phyloP scores from a whole-genome alignment of 1,140 invertebrate genomes.

The Anoplolepis gracilipes region DNA sequence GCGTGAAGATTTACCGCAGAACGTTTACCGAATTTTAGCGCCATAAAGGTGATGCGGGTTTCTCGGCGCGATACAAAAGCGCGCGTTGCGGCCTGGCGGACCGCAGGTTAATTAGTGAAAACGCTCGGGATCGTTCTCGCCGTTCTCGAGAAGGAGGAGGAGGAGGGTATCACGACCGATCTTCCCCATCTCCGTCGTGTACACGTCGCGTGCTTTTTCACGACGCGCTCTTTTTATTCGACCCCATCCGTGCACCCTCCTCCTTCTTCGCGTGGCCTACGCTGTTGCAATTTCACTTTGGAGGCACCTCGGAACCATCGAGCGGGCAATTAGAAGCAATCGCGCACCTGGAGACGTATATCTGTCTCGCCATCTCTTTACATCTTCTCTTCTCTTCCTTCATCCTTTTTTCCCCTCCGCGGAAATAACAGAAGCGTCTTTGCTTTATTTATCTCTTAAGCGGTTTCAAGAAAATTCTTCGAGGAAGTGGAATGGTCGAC shows the following conservation, averaged over 20 bases:
- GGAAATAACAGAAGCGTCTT: constrained; percentile 1
- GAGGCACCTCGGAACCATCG: constrained; percentile 58
- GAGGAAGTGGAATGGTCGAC: neutral
- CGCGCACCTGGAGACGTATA: constrained; percentile 69
- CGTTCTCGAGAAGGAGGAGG: constrained; percentile 27
- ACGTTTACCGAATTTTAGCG: constrained; percentile 53
- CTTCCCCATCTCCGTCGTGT: constrained; percentile 31
- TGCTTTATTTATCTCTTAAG: constrained; percentile 51
- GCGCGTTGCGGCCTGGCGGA: neutral
- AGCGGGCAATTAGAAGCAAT: constrained; percentile 77
- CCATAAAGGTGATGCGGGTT: constrained; percentile 8
- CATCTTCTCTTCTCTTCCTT: neutral
- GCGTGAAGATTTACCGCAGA: constrained; percentile 46
- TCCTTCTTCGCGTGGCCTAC: constrained; percentile 22
- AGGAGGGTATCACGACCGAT: constrained; percentile 46
- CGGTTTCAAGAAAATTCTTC: constrained; percentile 39
- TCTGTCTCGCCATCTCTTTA: neutral
- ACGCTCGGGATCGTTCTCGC: constrained; percentile 62
- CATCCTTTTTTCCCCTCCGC: constrained; percentile 16
- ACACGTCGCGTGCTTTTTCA: constrained; percentile 21
- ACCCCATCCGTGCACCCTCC: neutral
- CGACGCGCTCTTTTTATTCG: constrained; percentile 53
- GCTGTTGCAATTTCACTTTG: constrained; percentile 73
- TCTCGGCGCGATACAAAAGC: constrained; percentile 33
- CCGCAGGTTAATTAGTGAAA: constrained; percentile 72